Evolutionary conservation across 2,113 vertebrate genomes (phyloP).

Genomic region (Aleadryas rufinucha): DNA sequence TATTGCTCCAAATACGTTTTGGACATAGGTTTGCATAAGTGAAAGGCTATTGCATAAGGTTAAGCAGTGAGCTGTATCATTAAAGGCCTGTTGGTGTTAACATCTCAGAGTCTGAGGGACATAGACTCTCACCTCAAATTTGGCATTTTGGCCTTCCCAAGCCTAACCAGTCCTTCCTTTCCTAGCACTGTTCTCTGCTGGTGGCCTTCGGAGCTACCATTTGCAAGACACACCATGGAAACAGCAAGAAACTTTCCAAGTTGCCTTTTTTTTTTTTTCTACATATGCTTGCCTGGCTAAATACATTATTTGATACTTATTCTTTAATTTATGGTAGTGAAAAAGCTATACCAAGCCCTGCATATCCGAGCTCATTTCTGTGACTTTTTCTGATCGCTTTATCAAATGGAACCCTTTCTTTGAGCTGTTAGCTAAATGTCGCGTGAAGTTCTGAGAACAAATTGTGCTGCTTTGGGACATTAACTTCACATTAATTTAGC

Average conservation of each 20-base stretch:
- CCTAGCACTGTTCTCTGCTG: neutral
- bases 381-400: conserved; percentile 42
- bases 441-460: conserved; percentile 67
- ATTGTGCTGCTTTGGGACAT: conserved; percentile 66
- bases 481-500: conserved; percentile 66
- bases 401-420: conserved; percentile 56
- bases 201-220: neutral
- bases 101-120: neutral
- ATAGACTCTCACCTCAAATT: neutral
- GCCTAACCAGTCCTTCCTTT: neutral
- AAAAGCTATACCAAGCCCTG: conserved; percentile 17
- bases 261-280: neutral
- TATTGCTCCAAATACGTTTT: neutral
- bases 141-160: neutral
- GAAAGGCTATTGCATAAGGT: neutral
- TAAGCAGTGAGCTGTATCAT: neutral
- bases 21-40: neutral
- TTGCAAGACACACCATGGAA: neutral
- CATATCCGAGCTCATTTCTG: neutral
- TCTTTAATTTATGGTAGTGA: conserved; percentile 43
- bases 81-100: neutral
- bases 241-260: neutral
- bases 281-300: conserved; percentile 8
- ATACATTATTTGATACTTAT: conserved; percentile 35
- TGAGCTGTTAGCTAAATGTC: conserved; percentile 66